Evolutionary conservation across 2,888 invertebrate species (phyloP).

Genomic region (Coelogynopora nodosa): DNA sequence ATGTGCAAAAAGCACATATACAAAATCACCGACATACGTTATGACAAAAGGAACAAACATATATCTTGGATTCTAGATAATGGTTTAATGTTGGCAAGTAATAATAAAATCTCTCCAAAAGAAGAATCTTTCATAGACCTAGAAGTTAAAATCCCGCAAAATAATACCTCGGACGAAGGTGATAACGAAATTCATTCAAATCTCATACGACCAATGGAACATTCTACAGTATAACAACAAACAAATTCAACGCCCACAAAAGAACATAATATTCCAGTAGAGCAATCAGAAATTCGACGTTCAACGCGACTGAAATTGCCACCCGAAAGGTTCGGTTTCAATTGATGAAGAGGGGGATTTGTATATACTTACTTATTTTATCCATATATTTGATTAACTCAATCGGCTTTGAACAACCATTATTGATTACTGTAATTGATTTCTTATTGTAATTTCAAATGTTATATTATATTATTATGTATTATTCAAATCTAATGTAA

Average conservation of each 20-base stretch:
- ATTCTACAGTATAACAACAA: too few relatives aligned
- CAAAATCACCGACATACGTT: background rate
- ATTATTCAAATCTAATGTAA: conserved; percentile 12
- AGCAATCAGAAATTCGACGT: conserved; percentile 9
- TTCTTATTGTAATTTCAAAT: conserved; percentile 12
- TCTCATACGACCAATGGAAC: conserved; percentile 16
- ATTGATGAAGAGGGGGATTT: background rate
- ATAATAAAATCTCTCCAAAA: too few relatives aligned
- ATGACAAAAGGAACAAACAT: conserved; percentile 41
- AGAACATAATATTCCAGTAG: conserved; percentile 23
- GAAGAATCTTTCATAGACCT: too few relatives aligned
- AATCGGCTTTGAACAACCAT: background rate
- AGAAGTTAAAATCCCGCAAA: conserved; percentile 2
- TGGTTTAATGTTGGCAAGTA: conserved; percentile 21
- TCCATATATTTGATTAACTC: background rate
- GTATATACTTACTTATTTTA: background rate
- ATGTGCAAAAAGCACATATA: background rate
- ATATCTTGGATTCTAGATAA: conserved; percentile 30
- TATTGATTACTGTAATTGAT: conserved; percentile 16
- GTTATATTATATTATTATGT: background rate
- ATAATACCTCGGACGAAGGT: conserved; percentile 10
- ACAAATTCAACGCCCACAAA: too few relatives aligned
- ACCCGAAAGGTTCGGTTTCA: conserved; percentile 5
- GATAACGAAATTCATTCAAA: conserved; percentile 24
- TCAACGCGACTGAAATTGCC: conserved; percentile 9